Evolutionary conservation across 2,888 invertebrate species (phyloP), one percentile per base, ranked within the genome.

Genomic region (Pyralis farinalis): DNA sequence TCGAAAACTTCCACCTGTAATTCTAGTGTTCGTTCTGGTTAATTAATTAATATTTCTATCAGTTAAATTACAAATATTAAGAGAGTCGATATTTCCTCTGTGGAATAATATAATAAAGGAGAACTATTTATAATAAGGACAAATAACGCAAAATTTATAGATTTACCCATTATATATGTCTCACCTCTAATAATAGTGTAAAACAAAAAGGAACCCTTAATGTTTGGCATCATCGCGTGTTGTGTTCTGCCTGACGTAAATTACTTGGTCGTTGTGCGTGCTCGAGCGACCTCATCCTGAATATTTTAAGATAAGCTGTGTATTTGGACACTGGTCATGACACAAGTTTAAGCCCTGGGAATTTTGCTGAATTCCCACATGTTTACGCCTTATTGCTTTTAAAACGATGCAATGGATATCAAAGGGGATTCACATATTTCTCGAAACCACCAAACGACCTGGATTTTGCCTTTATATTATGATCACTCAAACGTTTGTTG

Each of bases 261-360:
- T 78, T 75, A 74, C 71, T n/a, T 49, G 57, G 56, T 51, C 54
- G 64, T 55, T 74, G 73, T 78, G 82, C 82, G 80, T 82, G 82
- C 58, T 52, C 42, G 50, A 46, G 48, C 50, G 61, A 58, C 65
- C 65, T 57, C 47, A 68, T 74, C 70, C 71, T 80, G 77, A 80
- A 80, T 80, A 80, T 78, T 80, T 80, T 67, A 78, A 71, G 71
- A 72, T 65, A 47, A 46, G 58, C 53, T 57, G 55, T 69, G 63
- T 55, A 53, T 72, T 67, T 65, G 65, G 57, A 59, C 55, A 49
- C 42, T 49, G 55, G 55, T 53, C 59, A 51, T 58, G 53, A 49
- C 51, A 57, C 49, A 52, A 55, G 44, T 49, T 42, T 44, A 47
- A 50, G 51, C 58, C 55, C 51, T 61, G 53, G 55, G 50, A 55